phyloP scores from a whole-genome alignment of 2,888 invertebrate genomes.

The Norana najaformis region DNA sequence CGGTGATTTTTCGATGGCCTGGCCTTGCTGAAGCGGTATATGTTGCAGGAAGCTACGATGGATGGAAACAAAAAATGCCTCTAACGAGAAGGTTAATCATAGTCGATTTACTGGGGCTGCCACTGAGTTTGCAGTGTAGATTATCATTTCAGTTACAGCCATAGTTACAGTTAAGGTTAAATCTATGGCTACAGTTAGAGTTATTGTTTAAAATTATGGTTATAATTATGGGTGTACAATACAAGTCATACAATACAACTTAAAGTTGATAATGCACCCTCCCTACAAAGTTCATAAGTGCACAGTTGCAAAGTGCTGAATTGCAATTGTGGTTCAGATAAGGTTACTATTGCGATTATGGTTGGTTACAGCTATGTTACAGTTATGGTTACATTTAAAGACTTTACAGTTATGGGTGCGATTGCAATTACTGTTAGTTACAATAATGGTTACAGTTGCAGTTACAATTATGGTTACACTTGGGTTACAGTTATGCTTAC shows the following conservation, averaged over 20 bases:
- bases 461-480: background rate
- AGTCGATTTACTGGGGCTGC: background rate
- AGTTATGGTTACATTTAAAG: too few species aligned
- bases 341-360: background rate
- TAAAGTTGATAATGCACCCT: background rate
- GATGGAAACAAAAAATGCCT: background rate
- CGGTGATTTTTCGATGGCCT: constrained; percentile 4
- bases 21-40: background rate
- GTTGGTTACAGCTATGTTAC: too few species aligned
- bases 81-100: background rate
- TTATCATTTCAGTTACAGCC: background rate
- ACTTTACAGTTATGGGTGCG: background rate
- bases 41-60: constrained; percentile 9
- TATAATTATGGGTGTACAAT: background rate
- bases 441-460: background rate
- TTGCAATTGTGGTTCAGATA: background rate
- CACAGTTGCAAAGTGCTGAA: background rate
- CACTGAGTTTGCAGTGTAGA: background rate
- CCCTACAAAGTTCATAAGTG: background rate
- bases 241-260: too few species aligned
- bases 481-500: background rate
- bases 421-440: background rate
- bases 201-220: background rate
- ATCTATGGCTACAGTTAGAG: too few species aligned
- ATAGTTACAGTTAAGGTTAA: too few species aligned